A percentile compares a stretch with the other conserved stretches of the same genome.
These are phyloP conservation scores for Mellilla xanthometata DNA, from an alignment of 2,888 invertebrate genomes.

Conservation along the genomic window DNA sequence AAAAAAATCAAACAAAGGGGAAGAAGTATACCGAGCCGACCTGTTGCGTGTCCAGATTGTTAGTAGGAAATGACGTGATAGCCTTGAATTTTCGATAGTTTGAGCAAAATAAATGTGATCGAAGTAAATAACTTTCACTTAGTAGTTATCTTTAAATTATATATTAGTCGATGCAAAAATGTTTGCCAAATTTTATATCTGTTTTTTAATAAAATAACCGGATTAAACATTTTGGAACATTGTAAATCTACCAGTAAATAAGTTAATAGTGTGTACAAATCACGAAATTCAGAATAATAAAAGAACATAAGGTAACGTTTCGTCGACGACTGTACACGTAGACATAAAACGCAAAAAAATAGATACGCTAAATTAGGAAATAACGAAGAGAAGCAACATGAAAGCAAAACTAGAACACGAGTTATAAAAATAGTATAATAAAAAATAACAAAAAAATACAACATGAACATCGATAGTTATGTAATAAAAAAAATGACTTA, in stretches of 20 bases:
- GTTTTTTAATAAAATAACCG: no score
- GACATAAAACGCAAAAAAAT: not conserved
- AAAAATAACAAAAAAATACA: constrained; percentile 1
- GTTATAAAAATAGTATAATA: not conserved
- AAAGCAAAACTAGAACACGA: constrained; percentile 1
- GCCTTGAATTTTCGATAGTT: no score
- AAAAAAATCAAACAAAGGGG: constrained; percentile 5
- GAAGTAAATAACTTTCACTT: no score
- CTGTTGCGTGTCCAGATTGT: constrained; percentile 10
- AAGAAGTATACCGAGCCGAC: not conserved
- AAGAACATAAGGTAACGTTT: no score
- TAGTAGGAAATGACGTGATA: not conserved
- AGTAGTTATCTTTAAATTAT: no score
- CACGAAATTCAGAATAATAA: no score
- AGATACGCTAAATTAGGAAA: not conserved
- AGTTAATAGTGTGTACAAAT: no score
- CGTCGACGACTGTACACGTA: not conserved
- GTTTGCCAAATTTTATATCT: no score
- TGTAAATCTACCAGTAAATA: no score
- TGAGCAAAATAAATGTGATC: no score
- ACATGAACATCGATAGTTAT: not conserved
- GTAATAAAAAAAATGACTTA: constrained; percentile 51
- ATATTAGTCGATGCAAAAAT: no score
- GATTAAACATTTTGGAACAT: no score
- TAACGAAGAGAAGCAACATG: not conserved